Evolutionary conservation across 2,797 vertebrate genomes (phyloP), one percentile per base, ranked within the genome.

Genomic region (Anniella stebbinsi): DNA sequence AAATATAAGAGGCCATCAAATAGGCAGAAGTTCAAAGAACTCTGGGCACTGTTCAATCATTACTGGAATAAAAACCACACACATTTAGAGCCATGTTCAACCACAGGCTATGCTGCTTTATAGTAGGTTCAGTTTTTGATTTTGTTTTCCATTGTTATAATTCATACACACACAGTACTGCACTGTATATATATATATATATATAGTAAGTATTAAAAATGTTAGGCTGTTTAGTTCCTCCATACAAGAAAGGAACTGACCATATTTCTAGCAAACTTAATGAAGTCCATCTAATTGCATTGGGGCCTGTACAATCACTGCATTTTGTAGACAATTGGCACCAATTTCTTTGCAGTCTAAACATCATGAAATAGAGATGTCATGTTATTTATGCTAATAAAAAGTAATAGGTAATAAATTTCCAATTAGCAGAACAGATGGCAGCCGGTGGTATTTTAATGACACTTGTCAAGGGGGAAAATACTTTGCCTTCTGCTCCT

Each of bases 381-480:
- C 94, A 92, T 96, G 95, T 96, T 96, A 96, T 96, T 96, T 97
- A 96, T 96, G 96, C 95, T 97, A 97, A 97, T 97, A 95, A 95
- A 94, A 95, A 93, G 95, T 94, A 96, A 94, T 96, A 95, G 95
- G 94, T 94, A 95, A 96, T 96, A 96, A 95, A 96, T 95, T 94
- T 95, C 69, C 41, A 51, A 87, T 93, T 95, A 95, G 94, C 87
- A 94, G 95, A 95, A 93, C 96, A 97, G 96, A 96, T 97, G 96
- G 96, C 75, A 45, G 57, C 54, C 85, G 86, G 93, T 95, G 95
- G 95, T 94, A 95, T 91, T 96, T 95, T 95, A 94, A 96, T 94
- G 94, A 89, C 89, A 95, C 51, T 90, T 88, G 92, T 92, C 93
- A 91, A 81, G 91, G 89, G 87, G 93, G 28, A 38, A 38, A 66